Evolutionary conservation across 1,140 invertebrate genomes (phyloP).

Genomic region (Sinonovacula constricta): DNA sequence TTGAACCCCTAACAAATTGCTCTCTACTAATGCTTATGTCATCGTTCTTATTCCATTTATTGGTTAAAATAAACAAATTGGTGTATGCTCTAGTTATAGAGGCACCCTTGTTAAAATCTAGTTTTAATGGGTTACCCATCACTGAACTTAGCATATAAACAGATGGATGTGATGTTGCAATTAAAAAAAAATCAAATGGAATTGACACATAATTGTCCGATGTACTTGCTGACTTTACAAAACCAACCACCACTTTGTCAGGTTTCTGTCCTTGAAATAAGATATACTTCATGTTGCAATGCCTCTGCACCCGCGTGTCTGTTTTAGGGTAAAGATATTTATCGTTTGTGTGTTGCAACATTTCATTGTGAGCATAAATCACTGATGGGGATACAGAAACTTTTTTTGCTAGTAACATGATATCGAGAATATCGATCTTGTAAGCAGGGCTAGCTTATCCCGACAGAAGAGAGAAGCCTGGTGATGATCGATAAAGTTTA

Average conservation of each 20-base stretch:
- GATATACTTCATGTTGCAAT: conserved; percentile 16
- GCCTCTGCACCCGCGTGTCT: conserved; percentile 21
- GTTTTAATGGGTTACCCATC: conserved; percentile 7
- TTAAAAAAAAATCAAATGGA: conserved; percentile 28
- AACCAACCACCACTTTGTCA: conserved; percentile 9
- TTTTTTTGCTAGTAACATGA: conserved; percentile 25
- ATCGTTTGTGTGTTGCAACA: conserved; percentile 19
- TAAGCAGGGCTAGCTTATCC: background rate
- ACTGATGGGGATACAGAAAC: conserved; percentile 8
- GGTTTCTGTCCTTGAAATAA: conserved; percentile 34
- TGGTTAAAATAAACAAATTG: conserved; percentile 1
- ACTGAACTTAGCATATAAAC: conserved; percentile 23
- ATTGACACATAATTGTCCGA: conserved; percentile 19
- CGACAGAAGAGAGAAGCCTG: conserved; percentile 11
- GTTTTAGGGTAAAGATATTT: conserved; percentile 13
- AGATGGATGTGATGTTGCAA: conserved; percentile 11
- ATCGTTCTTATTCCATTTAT: conserved; percentile 4
- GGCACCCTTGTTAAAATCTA: conserved; percentile 7
- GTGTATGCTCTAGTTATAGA: conserved; percentile 14
- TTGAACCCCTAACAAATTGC: conserved; percentile 7
- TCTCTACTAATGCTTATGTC: no score
- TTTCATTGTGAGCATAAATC: conserved; percentile 23
- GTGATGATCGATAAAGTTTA: conserved; percentile 10
- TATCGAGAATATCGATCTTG: conserved; percentile 18
- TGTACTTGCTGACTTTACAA: no score